phyloP scores from a whole-genome alignment of 2,888 invertebrate species.

The Nebria salina region DNA sequence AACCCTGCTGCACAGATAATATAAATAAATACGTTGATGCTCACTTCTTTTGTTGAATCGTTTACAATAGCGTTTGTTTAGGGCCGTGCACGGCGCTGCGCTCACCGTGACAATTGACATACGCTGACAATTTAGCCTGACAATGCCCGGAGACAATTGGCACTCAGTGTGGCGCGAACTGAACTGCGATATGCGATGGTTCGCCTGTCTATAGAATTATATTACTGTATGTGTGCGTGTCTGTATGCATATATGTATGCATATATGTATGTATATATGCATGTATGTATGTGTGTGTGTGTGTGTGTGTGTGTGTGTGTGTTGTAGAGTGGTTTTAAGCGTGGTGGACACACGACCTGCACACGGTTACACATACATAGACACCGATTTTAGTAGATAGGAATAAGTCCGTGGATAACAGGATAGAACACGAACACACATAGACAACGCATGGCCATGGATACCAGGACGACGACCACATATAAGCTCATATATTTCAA shows the following conservation, averaged over 20 bases:
- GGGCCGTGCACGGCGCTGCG: conserved; percentile 51
- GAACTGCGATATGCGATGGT: conserved; percentile 48
- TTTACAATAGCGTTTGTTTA: conserved; percentile 60
- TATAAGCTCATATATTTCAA: not conserved
- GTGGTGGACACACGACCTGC: conserved; percentile 16
- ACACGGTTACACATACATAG: conserved; percentile 7
- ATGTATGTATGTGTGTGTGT: conserved; percentile 48
- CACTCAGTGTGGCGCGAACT: conserved; percentile 53
- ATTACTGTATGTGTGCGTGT: conserved; percentile 46
- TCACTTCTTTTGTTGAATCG: conserved; percentile 59
- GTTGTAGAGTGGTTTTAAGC: conserved; percentile 49
- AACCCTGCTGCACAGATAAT: not conserved
- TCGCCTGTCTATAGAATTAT: not conserved
- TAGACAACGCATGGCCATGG: not conserved
- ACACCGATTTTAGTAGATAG: not conserved
- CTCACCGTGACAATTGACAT: conserved; percentile 60
- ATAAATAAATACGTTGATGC: conserved; percentile 55
- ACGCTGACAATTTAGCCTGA: conserved; percentile 58
- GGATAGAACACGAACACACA: not conserved
- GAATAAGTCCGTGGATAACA: not conserved
- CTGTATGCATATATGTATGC: too few species aligned
- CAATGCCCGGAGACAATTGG: conserved; percentile 52
- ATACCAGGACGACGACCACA: not conserved
- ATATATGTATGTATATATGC: too few species aligned
- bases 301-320: conserved; percentile 48